Evolutionary conservation across 2,888 invertebrate species (phyloP).

Genomic region (Alviniconcha strummeri): DNA sequence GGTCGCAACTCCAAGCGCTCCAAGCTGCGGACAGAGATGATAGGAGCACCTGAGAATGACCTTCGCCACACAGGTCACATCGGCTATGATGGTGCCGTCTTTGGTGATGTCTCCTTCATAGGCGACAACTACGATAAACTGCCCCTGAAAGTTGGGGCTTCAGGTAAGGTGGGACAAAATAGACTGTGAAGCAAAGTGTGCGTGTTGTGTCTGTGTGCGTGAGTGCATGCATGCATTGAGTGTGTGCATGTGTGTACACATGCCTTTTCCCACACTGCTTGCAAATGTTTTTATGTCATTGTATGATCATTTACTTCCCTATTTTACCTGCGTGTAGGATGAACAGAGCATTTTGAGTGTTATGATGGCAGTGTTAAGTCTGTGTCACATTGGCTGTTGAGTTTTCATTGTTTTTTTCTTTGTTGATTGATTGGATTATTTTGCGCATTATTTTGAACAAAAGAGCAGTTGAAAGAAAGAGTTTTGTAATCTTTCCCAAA

Average conservation of each 20-base stretch:
- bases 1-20: conserved; percentile 55
- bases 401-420: no score
- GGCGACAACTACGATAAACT: conserved; percentile 78
- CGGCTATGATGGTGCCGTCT: conserved; percentile 96
- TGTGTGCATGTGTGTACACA: not conserved
- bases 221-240: not conserved
- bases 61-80: conserved; percentile 97
- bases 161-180: conserved; percentile 75
- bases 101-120: conserved; percentile 90
- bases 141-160: conserved; percentile 91
- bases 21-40: conserved; percentile 90
- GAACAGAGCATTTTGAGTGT: not conserved
- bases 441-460: no score
- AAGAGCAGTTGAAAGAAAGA: no score
- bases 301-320: no score
- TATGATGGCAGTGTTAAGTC: not conserved
- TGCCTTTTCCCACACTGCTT: no score
- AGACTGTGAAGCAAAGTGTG: conserved; percentile 2
- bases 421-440: no score
- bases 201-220: not conserved
- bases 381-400: not conserved
- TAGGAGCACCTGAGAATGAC: conserved; percentile 96
- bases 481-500: no score
- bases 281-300: no score
- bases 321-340: no score